Evolutionary conservation across 2,888 invertebrate species (phyloP), one percentile per base, ranked within the genome.

Genomic region (Scaeva pyrastri): DNA sequence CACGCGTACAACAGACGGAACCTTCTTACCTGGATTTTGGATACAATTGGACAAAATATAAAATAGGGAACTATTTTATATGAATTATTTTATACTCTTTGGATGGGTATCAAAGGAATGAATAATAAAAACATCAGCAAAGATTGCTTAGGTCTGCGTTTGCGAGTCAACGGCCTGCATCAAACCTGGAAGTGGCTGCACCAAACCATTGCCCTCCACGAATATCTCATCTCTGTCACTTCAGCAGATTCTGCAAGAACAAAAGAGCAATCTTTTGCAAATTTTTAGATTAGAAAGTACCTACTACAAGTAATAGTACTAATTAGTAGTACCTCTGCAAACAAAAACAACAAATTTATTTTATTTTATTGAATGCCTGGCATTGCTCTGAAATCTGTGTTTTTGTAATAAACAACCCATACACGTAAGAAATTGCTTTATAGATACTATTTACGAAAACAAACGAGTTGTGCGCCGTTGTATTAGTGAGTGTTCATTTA

Each of bases 171-270:
- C 94, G 95, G 95, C 93, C 95, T 97, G 93, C 97, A 97, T 93
- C 97, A 97, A 93, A 97, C 97, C 92, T 97, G 97, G 96, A 97
- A 97, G 97, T 97, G 97, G 97, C 94, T 97, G 93, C 97, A 97
- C 93, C 97, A 97, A 93, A 97, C 97, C 88, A 96, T 96, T 91
- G 96, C 96, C 90, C 94, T 97, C 85, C 97, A 97, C 94, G 96
- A 97, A 91, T 97, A 97, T 91, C 94, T 97, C 90, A 96, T 97
- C 93, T 95, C 96, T 90, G 94, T 97, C 90, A 96, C 96, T 88
- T 94, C 96, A 89, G 95, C 96, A 90, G 95, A 96, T 93, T 95
- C 95, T 93, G 95, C 96, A 84, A 76, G 71, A 72, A 82, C 78
- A 74, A 78, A 75, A 75, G 45, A 87, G 11, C 80, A 80, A 93